These are phyloP conservation scores for Drosophila melanogaster DNA, from an alignment of 1,140 invertebrate genomes.

Conservation along the genomic window Release_6_plus_ISO1_MT NT_037436.4:4613001-4613500, in stretches of 20 bases:
- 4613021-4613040: slow-evolving; percentile 38
- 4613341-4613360: slow-evolving; percentile 75
- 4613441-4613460: slow-evolving; percentile 65
- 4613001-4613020: slow-evolving; percentile 14
- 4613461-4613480: slow-evolving; percentile 56
- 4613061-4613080: slow-evolving; percentile 16
- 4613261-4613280: neutral
- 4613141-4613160: slow-evolving; percentile 26
- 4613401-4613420: slow-evolving; percentile 68
- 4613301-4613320: slow-evolving; percentile 19
- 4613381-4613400: slow-evolving; percentile 47
- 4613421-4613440: slow-evolving; percentile 43
- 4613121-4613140: slow-evolving; percentile 46
- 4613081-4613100: slow-evolving; percentile 20
- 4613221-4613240: neutral
- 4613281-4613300: neutral
- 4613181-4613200: slow-evolving; percentile 10
- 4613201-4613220: neutral
- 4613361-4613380: slow-evolving; percentile 66
- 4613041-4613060: slow-evolving; percentile 47
- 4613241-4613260: too few relatives aligned
- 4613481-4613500: slow-evolving; percentile 39
- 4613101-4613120: slow-evolving; percentile 51
- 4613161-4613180: neutral
- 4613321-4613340: slow-evolving; percentile 29